These are phyloP conservation scores for Ceratitis capitata DNA, from an alignment of 1,140 invertebrate genomes.

Conservation along the genomic window DNA sequence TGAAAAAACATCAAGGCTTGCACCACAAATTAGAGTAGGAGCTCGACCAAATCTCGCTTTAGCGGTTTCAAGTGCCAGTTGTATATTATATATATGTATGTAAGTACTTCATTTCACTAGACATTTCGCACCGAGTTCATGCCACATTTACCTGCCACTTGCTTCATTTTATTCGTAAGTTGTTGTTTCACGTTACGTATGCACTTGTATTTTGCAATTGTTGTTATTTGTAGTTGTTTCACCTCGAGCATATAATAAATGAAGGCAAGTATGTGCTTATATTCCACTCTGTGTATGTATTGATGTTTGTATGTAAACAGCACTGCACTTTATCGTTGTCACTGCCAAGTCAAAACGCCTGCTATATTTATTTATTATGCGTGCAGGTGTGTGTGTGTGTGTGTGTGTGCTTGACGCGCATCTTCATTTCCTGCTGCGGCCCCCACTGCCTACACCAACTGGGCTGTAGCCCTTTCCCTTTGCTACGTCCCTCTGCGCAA, in stretches of 20 bases:
- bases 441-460: neutral
- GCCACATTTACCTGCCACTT: conserved; percentile 31
- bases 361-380: neutral
- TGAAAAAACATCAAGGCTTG: too few species aligned
- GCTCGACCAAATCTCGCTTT: too few species aligned
- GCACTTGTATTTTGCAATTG: neutral
- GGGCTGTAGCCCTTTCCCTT: neutral
- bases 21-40: too few species aligned
- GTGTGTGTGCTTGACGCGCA: neutral
- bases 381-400: neutral
- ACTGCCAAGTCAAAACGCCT: neutral
- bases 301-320: neutral
- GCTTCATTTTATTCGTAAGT: neutral
- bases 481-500: neutral
- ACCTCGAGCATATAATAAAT: neutral
- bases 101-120: conserved; percentile 2
- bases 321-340: neutral
- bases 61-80: too few species aligned
- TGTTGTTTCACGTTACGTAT: too few species aligned
- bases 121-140: neutral
- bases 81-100: too few species aligned
- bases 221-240: neutral
- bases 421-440: conserved; percentile 6
- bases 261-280: neutral
- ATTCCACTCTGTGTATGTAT: neutral